Evolutionary conservation across 2,797 vertebrate genomes (phyloP).

Genomic region (Myotis myotis): DNA sequence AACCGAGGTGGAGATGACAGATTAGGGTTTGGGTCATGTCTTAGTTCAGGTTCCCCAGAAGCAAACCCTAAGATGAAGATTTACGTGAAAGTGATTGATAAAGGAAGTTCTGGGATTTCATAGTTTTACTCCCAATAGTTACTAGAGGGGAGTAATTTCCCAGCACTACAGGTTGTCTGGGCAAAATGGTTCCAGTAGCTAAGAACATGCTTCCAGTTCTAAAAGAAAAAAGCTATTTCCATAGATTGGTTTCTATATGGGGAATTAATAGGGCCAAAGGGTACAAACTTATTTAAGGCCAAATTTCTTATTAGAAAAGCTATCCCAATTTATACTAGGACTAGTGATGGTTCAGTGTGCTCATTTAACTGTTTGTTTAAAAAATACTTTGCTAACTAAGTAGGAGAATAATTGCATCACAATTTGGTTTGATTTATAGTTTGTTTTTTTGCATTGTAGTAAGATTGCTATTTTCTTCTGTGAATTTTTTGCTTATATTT

Average conservation of each 20-base stretch:
- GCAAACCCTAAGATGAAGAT: neutral
- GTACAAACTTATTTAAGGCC: neutral
- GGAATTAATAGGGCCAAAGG: neutral
- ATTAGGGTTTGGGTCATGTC: neutral
- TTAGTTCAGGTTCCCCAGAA: neutral
- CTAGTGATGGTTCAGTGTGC: neutral
- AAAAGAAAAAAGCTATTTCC: neutral
- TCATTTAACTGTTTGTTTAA: neutral
- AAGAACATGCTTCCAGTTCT: neutral
- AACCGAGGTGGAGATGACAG: neutral
- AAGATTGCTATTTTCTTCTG: neutral
- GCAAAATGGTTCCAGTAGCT: neutral
- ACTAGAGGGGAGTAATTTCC: neutral
- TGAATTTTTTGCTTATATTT: conserved; percentile 16
- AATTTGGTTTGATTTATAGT: neutral
- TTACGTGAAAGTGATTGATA: neutral
- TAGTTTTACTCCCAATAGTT: neutral
- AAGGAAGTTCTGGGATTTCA: neutral
- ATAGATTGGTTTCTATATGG: neutral
- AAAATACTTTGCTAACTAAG: conserved; percentile 11
- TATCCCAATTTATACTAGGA: neutral
- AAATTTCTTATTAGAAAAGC: conserved; percentile 14
- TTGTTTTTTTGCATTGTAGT: neutral
- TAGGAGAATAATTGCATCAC: neutral
- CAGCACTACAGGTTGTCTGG: neutral